These are phyloP conservation scores for Dryococelus australis DNA, from an alignment of 2,888 invertebrate species.

Conservation along the genomic window DNA sequence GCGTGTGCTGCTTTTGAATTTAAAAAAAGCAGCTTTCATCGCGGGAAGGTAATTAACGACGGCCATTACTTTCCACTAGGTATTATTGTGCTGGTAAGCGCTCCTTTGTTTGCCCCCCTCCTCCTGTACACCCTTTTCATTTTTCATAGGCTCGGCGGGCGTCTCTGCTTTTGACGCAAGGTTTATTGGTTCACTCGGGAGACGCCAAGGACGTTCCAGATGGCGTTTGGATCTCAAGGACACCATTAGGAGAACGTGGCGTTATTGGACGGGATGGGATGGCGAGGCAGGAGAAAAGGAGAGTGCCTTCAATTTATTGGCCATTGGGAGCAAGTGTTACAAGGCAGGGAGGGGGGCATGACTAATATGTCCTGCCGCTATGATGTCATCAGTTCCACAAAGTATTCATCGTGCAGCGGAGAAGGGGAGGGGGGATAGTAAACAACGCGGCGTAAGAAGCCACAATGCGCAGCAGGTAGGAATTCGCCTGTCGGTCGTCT, in stretches of 20 bases:
- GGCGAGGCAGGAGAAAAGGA: background rate
- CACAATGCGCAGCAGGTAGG: too few species aligned
- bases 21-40: background rate
- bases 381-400: background rate
- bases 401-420: background rate
- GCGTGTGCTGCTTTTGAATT: background rate
- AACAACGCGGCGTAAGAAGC: too few species aligned
- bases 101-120: conserved; percentile 3
- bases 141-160: background rate
- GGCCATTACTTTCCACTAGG: background rate
- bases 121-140: background rate
- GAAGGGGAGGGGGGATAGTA: too few species aligned
- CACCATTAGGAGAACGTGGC: background rate
- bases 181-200: conserved; percentile 1
- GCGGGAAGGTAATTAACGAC: background rate
- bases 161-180: background rate
- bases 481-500: too few species aligned
- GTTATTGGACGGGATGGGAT: background rate
- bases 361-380: background rate
- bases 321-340: background rate
- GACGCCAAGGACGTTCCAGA: background rate
- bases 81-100: background rate
- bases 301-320: background rate
- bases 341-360: background rate
- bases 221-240: background rate